Evolutionary conservation across 2,888 invertebrate species (phyloP).

Genomic region (Enchytraeus crypticus): DNA sequence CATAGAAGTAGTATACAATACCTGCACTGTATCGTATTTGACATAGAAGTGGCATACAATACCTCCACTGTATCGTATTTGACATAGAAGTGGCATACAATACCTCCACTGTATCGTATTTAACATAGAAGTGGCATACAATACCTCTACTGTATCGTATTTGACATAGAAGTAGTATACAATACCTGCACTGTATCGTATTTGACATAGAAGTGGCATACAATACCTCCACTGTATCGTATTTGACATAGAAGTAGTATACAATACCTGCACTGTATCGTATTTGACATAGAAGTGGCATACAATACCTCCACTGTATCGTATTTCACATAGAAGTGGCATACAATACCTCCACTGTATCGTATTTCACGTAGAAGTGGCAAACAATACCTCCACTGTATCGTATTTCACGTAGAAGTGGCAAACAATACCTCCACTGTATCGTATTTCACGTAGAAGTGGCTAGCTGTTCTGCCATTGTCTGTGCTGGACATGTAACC

Average conservation of each 20-base stretch:
- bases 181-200: constrained; percentile 86
- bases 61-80: constrained; percentile 84
- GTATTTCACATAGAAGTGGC: neutral
- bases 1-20: constrained; percentile 94
- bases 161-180: constrained; percentile 97
- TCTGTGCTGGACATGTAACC: constrained; percentile 59
- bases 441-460: constrained; percentile 92
- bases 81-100: constrained; percentile 94
- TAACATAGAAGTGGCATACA: too few species aligned
- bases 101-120: constrained; percentile 89
- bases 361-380: neutral
- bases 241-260: neutral
- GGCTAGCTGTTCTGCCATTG: constrained; percentile 89
- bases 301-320: neutral
- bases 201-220: constrained; percentile 94
- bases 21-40: constrained; percentile 90
- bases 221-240: neutral
- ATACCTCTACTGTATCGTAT: constrained; percentile 76
- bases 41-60: too few species aligned
- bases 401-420: neutral
- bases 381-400: neutral
- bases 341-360: neutral
- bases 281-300: neutral
- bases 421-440: constrained; percentile 63
- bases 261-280: neutral